phyloP scores from a whole-genome alignment of 30 jellyfish, hydroid and myxozoan genomes.

The Turritopsis rubra region DNA sequence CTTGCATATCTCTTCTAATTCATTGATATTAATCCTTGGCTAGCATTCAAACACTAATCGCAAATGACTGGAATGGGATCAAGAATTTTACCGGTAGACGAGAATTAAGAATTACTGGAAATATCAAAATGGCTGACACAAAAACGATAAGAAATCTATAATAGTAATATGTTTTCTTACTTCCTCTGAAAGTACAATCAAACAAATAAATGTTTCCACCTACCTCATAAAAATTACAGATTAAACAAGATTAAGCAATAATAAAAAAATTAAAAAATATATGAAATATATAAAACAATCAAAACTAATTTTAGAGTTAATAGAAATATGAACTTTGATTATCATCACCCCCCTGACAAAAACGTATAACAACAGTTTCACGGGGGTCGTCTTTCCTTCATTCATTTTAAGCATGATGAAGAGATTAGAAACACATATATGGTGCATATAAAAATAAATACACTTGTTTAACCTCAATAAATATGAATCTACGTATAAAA shows the following conservation, averaged over 20 bases:
- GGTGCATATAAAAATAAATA: background rate
- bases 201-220: background rate
- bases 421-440: background rate
- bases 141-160: background rate
- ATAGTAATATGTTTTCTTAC: background rate
- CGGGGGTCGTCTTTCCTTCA: background rate
- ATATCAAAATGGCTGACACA: background rate
- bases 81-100: too few species aligned
- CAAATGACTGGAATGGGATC: too few species aligned
- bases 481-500: background rate
- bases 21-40: too few species aligned
- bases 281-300: background rate
- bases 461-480: background rate
- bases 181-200: background rate
- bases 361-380: background rate
- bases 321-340: background rate
- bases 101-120: too few species aligned
- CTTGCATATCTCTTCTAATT: too few species aligned
- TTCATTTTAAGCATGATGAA: background rate
- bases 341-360: background rate
- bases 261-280: too few species aligned
- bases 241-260: background rate
- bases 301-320: background rate
- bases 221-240: background rate
- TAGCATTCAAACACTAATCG: too few species aligned